Base-by-base conservation (phyloP, 2,797 vertebrate species). In the Galagoides demidoff region DNA sequence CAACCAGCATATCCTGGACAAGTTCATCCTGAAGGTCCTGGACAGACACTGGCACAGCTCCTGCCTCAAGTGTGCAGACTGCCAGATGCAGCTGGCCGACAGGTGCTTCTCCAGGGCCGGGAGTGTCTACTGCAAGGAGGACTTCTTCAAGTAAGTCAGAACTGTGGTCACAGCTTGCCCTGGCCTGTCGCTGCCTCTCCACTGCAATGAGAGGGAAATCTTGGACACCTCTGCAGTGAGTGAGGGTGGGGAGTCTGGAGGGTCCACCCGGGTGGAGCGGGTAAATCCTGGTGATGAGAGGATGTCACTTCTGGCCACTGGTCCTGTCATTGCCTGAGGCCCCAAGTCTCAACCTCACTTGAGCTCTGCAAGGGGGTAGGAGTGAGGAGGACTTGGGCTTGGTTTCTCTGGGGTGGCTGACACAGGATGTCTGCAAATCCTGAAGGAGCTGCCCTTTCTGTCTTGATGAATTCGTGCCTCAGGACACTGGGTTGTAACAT, bases 1-100 rank as follows among this genome's bases (percentile, higher is more conserved):
- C 98, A 99, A 99, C 98, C 99, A 99, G 97, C 99, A 99, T 97
- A 99, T 99, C 99, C 97, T 99, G 98, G 99, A 99, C 98, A 99
- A 99, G 98, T 99, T 99, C 99, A 99, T 99, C 98, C 99, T 99
- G 98, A 99, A 99, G 98, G 99, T 99, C 89, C 98, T 99, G 98
- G 99, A 99, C 98, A 98, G 99, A 89, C 99, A 99, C 98, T 99
- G 99, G 99, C 99, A 99, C 98, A 99, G 99, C 95, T 99, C 99
- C 98, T 99, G 99, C 98, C 99, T 99, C 97, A 99, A 99, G 99
- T 99, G 99, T 61, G 99, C 99, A 1, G 99, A 99, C 98, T 99
- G 99, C 97, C 99, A 99, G 97, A 99, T 99, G 96, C 99, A 99
- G 97, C 98, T 99, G 98, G 99, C 99, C 0, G 99, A 99, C 95